Evolutionary conservation across 2,113 vertebrate genomes (phyloP), one percentile per base, ranked within the genome.

Genomic region (Dinomys branickii): DNA sequence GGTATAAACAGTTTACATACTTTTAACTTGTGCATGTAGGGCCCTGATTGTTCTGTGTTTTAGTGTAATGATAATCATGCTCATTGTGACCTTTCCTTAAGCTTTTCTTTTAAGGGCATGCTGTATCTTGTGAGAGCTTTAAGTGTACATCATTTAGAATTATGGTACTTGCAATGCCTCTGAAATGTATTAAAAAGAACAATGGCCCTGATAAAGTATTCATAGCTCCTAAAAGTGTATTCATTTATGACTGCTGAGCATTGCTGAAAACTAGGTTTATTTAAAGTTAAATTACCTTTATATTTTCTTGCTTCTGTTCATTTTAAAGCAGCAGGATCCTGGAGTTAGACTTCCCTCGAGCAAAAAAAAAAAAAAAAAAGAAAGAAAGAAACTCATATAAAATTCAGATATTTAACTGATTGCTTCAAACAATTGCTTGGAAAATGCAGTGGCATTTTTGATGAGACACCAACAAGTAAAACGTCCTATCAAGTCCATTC

Each of bases 261-360:
- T 96, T 56, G 41, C 88, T 92, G 88, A 96, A 14, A 50, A 93
- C 80, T 75, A 85, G 85, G 88, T 95, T 98, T 94, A 97, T 94
- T 97, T 97, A 93, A 97, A 94, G 91, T 95, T 97, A 97, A 98
- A 97, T 97, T 97, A 96, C 44, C 88, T 85, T 95, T 95, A 54
- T 96, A 97, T 96, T 96, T 52, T 56, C n/a, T 92, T 97, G 96
- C 82, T 96, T 94, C 88, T 97, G 82, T 94, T 97, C 88, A 92
- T 96, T 97, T 95, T 93, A 95, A 88, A 97, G 94, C 92, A 96
- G 90, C 67, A 91, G 91, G 90, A 81, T 82, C 78, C 78, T 92
- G 8, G 58, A 95, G 85, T 59, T 77, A 96, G 82, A 75, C 91
- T 96, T 97, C 67, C 90, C 56, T 84, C 86, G 93, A 97, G 94